Percentiles rank a stretch among this genome's conserved stretches.
phyloP scores from a whole-genome alignment of 1,140 invertebrate species.

The Temnothorax nylanderi region DNA sequence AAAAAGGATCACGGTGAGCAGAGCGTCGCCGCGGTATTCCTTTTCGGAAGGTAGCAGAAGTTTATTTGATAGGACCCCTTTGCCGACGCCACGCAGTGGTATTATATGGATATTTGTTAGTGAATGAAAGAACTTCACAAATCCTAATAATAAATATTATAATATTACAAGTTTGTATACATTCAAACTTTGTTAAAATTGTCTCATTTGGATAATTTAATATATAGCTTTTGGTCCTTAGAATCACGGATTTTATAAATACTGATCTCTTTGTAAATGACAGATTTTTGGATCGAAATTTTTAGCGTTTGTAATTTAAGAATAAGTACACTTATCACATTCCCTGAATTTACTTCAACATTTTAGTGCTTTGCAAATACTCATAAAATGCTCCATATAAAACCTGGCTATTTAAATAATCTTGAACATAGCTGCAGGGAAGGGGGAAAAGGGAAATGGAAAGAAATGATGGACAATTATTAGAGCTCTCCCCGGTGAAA shows the following conservation, averaged over 20 bases:
- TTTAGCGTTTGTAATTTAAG: background rate
- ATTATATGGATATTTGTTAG: background rate
- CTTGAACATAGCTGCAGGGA: too few species aligned
- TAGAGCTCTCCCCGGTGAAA: constrained; percentile 57
- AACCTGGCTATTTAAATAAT: constrained; percentile 3
- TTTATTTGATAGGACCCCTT: background rate
- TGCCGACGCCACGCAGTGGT: background rate
- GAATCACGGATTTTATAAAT: background rate
- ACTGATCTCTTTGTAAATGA: background rate
- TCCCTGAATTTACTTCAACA: background rate
- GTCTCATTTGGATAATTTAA: background rate
- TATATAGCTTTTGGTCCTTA: background rate
- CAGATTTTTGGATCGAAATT: background rate
- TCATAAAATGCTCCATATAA: background rate
- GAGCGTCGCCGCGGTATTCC: constrained; percentile 3
- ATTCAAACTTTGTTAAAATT: background rate
- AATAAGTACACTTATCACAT: background rate
- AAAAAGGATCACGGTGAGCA: background rate
- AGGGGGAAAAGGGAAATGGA: background rate
- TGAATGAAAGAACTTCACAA: background rate
- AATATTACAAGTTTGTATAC: background rate
- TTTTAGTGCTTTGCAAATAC: background rate
- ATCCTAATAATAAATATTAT: background rate
- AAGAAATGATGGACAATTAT: constrained; percentile 56
- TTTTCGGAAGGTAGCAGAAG: background rate